These are phyloP conservation scores for Prietella phreatophila DNA, from an alignment of 2,113 vertebrate species.

Conservation along the genomic window DNA sequence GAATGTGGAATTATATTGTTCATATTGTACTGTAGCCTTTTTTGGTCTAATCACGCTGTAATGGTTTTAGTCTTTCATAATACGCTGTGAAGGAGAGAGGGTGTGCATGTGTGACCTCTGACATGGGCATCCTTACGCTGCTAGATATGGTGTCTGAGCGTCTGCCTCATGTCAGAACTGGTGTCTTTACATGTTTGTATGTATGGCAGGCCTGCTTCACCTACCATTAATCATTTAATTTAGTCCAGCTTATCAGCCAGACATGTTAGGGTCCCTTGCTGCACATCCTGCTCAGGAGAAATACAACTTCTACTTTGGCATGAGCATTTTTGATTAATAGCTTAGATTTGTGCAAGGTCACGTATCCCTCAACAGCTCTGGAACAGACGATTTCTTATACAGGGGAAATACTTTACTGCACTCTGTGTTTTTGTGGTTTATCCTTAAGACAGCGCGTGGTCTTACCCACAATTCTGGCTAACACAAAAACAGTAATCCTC, in stretches of 20 bases:
- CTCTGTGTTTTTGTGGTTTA: constrained; percentile 15
- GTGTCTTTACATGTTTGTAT: constrained; percentile 31
- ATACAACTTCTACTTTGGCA: constrained; percentile 21
- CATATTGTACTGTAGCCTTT: neutral
- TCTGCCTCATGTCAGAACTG: constrained; percentile 47
- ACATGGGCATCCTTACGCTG: neutral
- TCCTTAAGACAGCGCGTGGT: neutral
- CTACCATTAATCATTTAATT: constrained; percentile 48
- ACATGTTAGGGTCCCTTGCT: constrained; percentile 10
- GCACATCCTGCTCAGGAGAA: constrained; percentile 31
- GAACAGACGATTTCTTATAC: constrained; percentile 5
- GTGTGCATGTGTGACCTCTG: constrained; percentile 18
- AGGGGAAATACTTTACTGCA: neutral
- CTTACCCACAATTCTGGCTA: neutral
- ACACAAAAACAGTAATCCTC: constrained; percentile 20
- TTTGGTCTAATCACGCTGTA: neutral
- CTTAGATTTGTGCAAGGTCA: constrained; percentile 35
- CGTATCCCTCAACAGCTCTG: constrained; percentile 39
- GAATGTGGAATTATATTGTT: neutral
- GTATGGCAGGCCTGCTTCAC: constrained; percentile 25
- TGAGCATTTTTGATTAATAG: constrained; percentile 40
- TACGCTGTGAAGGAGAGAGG: constrained; percentile 40
- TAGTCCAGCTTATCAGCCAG: constrained; percentile 38
- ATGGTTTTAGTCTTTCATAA: constrained; percentile 44
- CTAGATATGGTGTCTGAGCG: constrained; percentile 46